Evolutionary conservation across 2,113 vertebrate species (phyloP).

Genomic region (Pachycephala philippinensis): DNA sequence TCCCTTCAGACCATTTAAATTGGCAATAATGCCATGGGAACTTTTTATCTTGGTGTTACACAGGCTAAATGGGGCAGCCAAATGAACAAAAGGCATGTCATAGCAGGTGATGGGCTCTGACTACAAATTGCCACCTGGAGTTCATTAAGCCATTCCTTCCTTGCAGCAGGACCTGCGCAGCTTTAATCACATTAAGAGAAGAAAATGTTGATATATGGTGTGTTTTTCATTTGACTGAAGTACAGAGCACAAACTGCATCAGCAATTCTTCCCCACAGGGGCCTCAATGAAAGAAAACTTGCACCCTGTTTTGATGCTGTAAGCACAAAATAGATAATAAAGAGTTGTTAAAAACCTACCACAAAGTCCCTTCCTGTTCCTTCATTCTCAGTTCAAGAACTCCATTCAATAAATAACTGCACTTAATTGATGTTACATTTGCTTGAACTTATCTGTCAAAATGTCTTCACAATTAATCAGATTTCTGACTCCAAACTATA

Average conservation of each 20-base stretch:
- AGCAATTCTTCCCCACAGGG: not conserved
- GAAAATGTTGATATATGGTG: not conserved
- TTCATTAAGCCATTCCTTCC: not conserved
- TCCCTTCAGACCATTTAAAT: not conserved
- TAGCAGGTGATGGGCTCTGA: not conserved
- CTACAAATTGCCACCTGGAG: not conserved
- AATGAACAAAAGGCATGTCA: not conserved
- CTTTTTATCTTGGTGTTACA: not conserved
- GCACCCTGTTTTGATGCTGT: not conserved
- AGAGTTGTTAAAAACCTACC: not conserved
- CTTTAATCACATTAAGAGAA: not conserved
- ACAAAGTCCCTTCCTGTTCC: not conserved
- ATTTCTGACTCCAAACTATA: not conserved
- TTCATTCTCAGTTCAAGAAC: not conserved
- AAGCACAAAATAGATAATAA: not conserved
- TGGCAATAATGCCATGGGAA: not conserved
- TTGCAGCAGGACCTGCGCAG: not conserved
- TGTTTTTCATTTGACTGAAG: not conserved
- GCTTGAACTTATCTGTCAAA: not conserved
- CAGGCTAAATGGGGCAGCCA: not conserved
- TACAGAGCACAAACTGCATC: not conserved
- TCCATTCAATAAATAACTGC: not conserved
- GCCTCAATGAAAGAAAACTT: not conserved
- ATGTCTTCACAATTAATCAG: not conserved
- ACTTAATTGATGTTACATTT: not conserved